A percentile compares a stretch with the other conserved stretches of the same genome.
These are phyloP conservation scores for Clanis bilineata DNA, from an alignment of 2,888 invertebrate genomes.

Conservation along the genomic window DNA sequence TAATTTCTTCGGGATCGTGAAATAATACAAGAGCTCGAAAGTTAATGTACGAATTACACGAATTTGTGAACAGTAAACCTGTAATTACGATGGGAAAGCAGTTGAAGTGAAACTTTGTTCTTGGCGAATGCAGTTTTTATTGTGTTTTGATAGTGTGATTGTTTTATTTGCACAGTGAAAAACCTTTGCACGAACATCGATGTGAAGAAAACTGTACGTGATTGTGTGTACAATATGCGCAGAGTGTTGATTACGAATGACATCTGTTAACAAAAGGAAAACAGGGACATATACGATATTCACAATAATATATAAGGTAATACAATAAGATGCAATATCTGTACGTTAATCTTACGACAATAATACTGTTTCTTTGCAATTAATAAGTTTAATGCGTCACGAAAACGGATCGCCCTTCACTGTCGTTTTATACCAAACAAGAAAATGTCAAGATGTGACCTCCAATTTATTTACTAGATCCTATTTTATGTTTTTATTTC, in stretches of 20 bases:
- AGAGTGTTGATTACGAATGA: conserved; percentile 77
- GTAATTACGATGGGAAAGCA: conserved; percentile 37
- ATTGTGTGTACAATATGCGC: conserved; percentile 74
- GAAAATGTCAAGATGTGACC: conserved; percentile 76
- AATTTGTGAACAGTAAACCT: background rate
- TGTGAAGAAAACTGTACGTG: conserved; percentile 55
- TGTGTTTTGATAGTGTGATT: conserved; percentile 46
- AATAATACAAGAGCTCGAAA: background rate
- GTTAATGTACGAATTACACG: conserved; percentile 27
- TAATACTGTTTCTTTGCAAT: conserved; percentile 6
- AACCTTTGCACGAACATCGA: conserved; percentile 43
- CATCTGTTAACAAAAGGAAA: conserved; percentile 75
- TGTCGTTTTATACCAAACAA: conserved; percentile 53
- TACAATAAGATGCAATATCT: conserved; percentile 20
- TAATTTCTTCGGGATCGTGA: background rate
- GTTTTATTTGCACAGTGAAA: conserved; percentile 40
- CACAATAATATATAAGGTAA: conserved; percentile 50
- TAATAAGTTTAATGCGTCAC: conserved; percentile 34
- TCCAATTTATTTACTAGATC: conserved; percentile 58
- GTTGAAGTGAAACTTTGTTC: conserved; percentile 40
- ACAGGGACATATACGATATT: conserved; percentile 47
- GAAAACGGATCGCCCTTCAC: conserved; percentile 60
- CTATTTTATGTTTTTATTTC: conserved; percentile 28
- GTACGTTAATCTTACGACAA: background rate
- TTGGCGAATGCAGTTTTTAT: conserved; percentile 33